A percentile compares a stretch with the other conserved stretches of the same genome.
Conservation (phyloP, 1,140 invertebrate genomes). For the Mylabris phalerata region DNA sequence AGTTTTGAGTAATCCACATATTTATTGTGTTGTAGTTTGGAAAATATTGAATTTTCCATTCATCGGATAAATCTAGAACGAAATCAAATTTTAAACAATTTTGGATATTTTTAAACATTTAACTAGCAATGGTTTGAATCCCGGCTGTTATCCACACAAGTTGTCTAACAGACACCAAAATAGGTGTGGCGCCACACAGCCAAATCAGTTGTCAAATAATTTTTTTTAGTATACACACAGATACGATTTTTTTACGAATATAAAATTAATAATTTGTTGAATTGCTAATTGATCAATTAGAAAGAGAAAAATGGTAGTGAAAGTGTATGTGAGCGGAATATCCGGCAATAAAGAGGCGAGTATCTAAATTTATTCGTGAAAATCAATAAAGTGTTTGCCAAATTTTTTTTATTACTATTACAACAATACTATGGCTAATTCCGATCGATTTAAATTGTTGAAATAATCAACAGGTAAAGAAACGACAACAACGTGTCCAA, state of each 20-base stretch:
- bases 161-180: neutral
- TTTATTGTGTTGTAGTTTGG: no score
- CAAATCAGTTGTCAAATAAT: constrained; percentile 13
- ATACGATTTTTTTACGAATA: constrained; percentile 7
- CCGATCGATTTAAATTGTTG: constrained; percentile 3
- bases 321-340: constrained; percentile 82
- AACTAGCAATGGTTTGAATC: no score
- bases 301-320: constrained; percentile 65
- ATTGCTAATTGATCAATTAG: no score
- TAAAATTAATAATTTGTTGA: constrained; percentile 13
- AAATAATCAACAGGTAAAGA: constrained; percentile 69
- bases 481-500: constrained; percentile 80
- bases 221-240: constrained; percentile 1
- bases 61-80: no score
- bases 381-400: neutral
- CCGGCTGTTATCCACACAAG: no score
- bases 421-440: neutral
- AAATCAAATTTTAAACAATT: no score
- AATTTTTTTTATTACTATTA: neutral
- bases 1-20: no score
- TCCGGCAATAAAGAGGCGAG: constrained; percentile 84
- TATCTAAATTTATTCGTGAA: constrained; percentile 17
- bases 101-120: no score
- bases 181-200: constrained; percentile 15
- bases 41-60: no score